Percentiles rank a stretch among this genome's conserved stretches.
phyloP scores from a whole-genome alignment of 2,797 vertebrate genomes.

The Pseudocheirus occidentalis region DNA sequence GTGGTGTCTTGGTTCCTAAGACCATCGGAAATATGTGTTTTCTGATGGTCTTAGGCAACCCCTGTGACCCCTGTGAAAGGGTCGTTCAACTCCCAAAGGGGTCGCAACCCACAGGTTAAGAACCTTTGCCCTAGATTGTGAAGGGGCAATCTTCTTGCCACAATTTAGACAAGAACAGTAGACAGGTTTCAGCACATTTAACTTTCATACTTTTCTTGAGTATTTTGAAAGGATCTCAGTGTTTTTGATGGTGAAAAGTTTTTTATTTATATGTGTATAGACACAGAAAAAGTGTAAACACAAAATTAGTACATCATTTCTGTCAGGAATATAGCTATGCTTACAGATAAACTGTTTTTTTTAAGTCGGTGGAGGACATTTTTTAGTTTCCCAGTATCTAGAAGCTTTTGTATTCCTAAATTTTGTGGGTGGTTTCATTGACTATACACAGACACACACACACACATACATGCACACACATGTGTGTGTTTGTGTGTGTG shows the following conservation, averaged over 20 bases:
- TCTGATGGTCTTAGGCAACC: no score
- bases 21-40: no score
- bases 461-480: no score
- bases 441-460: not conserved
- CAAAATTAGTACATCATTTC: not conserved
- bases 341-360: not conserved
- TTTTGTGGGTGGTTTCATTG: not conserved
- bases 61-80: no score
- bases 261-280: not conserved
- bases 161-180: conserved; percentile 13
- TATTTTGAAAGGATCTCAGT: not conserved
- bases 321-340: not conserved
- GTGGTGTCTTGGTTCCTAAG: no score
- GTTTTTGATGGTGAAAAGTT: not conserved
- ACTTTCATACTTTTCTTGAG: not conserved
- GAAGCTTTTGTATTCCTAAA: not conserved
- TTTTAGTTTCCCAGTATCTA: not conserved
- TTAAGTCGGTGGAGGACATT: not conserved
- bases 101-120: no score
- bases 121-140: not conserved
- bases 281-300: not conserved
- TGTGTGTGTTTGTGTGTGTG: no score
- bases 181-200: not conserved
- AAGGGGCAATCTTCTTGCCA: not conserved
- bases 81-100: no score